Conservation (phyloP, 2,113 vertebrate genomes). For the Archocentrus centrarchus region DNA sequence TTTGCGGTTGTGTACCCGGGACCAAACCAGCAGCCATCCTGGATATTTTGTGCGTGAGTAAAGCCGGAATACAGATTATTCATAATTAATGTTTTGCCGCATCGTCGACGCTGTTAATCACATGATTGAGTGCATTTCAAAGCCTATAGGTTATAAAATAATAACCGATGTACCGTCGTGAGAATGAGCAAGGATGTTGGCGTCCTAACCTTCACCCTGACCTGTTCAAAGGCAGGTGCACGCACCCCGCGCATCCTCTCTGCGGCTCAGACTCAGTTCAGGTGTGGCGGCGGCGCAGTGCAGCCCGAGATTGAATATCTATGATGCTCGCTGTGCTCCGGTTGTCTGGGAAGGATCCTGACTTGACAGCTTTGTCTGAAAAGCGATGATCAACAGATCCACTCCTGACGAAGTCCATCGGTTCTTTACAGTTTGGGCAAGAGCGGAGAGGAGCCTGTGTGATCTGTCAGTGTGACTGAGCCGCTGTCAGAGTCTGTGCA, state of each 20-base stretch:
- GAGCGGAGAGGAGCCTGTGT: neutral
- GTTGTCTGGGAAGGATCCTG: neutral
- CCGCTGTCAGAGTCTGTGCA: conserved; percentile 20
- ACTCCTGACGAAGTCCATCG: neutral
- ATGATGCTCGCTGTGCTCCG: rapidly evolving
- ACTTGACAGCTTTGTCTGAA: conserved; percentile 13
- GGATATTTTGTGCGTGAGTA: conserved; percentile 65
- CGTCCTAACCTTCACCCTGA: neutral
- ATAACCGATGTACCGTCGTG: neutral
- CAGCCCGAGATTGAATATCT: neutral
- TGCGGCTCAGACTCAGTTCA: conserved; percentile 17
- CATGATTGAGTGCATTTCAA: neutral
- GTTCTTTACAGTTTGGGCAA: conserved; percentile 3
- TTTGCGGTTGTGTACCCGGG: neutral
- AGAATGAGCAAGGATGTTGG: neutral
- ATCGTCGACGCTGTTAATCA: conserved; percentile 27
- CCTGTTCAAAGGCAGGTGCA: neutral
- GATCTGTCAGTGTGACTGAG: conserved; percentile 31
- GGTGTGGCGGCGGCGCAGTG: conserved; percentile 29
- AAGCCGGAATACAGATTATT: neutral
- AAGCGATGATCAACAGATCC: conserved; percentile 13
- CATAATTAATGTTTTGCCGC: conserved; percentile 46
- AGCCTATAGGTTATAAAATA: neutral
- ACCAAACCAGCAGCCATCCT: neutral
- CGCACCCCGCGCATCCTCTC: neutral